These are phyloP conservation scores for Ornithoptera priamus DNA, from an alignment of 2,888 invertebrate species.

Conservation along the genomic window DNA sequence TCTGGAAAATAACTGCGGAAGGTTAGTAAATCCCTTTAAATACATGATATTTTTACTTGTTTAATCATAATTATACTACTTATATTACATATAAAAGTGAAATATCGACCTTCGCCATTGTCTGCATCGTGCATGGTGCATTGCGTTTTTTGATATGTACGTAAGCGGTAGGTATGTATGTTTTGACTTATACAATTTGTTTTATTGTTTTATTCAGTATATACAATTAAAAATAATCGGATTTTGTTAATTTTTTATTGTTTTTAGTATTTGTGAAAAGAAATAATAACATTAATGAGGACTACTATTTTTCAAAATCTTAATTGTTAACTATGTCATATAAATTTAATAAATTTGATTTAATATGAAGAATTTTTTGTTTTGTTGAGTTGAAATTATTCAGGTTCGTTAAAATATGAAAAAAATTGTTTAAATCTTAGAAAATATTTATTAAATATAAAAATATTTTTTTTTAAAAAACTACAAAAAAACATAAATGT, in stretches of 20 bases:
- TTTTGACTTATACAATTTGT: conserved; percentile 21
- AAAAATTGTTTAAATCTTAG: neutral
- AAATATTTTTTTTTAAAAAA: no score
- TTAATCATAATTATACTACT: conserved; percentile 35
- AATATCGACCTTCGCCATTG: conserved; percentile 79
- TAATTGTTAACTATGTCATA: neutral
- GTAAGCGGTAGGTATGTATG: conserved; percentile 40
- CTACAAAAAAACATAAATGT: neutral
- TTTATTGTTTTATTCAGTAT: conserved; percentile 20
- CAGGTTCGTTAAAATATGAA: neutral
- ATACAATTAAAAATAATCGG: neutral
- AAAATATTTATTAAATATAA: neutral
- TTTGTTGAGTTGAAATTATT: neutral
- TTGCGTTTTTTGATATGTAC: conserved; percentile 67
- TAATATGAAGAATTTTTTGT: neutral
- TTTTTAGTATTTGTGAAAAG: neutral
- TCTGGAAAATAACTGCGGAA: conserved; percentile 70
- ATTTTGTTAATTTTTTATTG: neutral
- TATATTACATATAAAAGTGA: conserved; percentile 47
- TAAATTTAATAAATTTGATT: neutral
- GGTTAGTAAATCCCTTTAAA: conserved; percentile 60
- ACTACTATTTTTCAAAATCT: neutral
- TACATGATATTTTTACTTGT: conserved; percentile 26
- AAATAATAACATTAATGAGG: no score
- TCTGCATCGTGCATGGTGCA: conserved; percentile 80